Evolutionary conservation across 2,113 vertebrate genomes (phyloP), one percentile per base, ranked within the genome.

Genomic region (Patagioenas fasciata): DNA sequence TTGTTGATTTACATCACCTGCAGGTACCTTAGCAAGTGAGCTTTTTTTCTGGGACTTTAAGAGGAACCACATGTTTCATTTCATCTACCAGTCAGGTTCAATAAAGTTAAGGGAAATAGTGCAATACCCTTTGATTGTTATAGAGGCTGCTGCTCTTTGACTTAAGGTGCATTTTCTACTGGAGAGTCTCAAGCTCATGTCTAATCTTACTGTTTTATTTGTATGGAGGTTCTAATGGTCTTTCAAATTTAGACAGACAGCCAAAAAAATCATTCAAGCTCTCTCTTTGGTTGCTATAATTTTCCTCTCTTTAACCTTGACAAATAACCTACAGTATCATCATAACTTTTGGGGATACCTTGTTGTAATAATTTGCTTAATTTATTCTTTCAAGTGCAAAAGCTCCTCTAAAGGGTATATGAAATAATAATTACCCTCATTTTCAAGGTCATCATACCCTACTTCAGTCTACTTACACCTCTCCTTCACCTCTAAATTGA

Each of bases 1-100:
- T 81, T 85, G 8, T 29, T 88, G 51, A 65, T 91, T 81, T 64
- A 61, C 48, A 57, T 89, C 62, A 89, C 70, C 66, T 80, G 28
- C n/a, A 40, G 6, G 8, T 82, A 75, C 66, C 67, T 79, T 78
- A 61, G n/a, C 26, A 57, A 88, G 36, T 8, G 36, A 40, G 1
- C 6, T 28, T 56, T 53, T 53, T 89, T 79, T 11, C 66, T 69
- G 31, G 24, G 21, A 32, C 38, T 75, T 69, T 85, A 88, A 91
- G 87, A 89, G 54, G 32, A 96, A 71, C 56, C 47, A 92, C 38
- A 78, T 82, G 62, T 53, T 93, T 82, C 73, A 31, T 82, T 89
- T 91, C 79, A 13, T 88, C 85, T 75, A 26, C 58, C 16, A 79
- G 48, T 82, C 62, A 75, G 24, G 21, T 85, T 91, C 65, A 89